Conservation (phyloP, 92 coral and sea anemone species). For the Muricea muricata region DNA sequence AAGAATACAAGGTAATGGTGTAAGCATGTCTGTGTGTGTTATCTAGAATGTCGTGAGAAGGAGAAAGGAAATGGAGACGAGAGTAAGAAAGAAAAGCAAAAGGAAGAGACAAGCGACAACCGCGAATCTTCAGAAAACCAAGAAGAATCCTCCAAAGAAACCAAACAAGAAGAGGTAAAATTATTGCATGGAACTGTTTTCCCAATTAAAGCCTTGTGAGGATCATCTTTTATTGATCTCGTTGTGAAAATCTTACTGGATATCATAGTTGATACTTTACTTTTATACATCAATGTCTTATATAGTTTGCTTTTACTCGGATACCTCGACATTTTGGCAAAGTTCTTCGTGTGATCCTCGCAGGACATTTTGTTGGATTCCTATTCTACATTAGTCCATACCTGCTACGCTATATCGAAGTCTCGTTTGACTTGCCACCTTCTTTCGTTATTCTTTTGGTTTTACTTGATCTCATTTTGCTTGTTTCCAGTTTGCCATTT, state of each 20-base stretch:
- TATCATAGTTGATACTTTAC: too few species aligned
- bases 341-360: constrained; percentile 86
- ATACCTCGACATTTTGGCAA: constrained; percentile 82
- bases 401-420: constrained; percentile 62
- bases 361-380: constrained; percentile 80
- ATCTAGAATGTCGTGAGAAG: neutral
- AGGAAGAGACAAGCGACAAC: neutral
- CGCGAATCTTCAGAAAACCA: neutral
- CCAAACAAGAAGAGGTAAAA: neutral
- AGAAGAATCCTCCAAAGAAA: neutral
- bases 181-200: neutral
- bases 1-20: too few species aligned
- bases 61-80: constrained; percentile 7
- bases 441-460: constrained; percentile 46
- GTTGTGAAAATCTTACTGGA: neutral
- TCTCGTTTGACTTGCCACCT: constrained; percentile 70
- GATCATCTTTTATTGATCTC: neutral
- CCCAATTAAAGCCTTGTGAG: too few species aligned
- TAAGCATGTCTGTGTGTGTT: too few species aligned
- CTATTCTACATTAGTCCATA: constrained; percentile 80
- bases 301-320: constrained; percentile 85
- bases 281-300: neutral
- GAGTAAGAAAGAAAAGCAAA: neutral
- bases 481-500: constrained; percentile 52
- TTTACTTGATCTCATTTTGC: constrained; percentile 37